Conservation (phyloP, 2,888 invertebrate genomes). For the Gortyna flavago region DNA sequence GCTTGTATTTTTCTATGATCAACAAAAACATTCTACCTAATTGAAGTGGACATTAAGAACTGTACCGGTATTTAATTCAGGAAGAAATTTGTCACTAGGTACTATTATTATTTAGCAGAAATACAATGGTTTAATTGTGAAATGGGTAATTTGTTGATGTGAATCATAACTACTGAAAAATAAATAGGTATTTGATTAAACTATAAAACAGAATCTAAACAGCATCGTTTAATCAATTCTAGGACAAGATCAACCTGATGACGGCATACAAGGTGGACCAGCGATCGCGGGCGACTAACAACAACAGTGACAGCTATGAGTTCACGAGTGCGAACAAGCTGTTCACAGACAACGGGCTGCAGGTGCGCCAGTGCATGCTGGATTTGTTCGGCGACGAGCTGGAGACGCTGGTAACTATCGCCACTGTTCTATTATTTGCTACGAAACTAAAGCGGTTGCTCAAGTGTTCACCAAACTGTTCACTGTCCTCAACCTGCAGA, state of each 20-base stretch:
- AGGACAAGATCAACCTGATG: conserved; percentile 93
- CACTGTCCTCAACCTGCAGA: neutral
- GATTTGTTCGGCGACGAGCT: conserved; percentile 92
- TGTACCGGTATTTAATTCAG: neutral
- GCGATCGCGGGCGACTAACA: conserved; percentile 86
- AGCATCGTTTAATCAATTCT: conserved; percentile 59
- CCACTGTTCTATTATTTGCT: neutral
- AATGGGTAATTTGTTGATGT: neutral
- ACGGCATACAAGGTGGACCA: conserved; percentile 94
- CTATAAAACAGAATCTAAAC: neutral
- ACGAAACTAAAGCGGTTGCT: neutral
- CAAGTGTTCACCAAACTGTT: neutral
- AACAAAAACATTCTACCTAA: neutral
- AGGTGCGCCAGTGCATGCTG: conserved; percentile 92
- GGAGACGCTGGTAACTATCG: conserved; percentile 83
- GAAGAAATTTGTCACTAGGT: conserved; percentile 5
- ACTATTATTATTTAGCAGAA: neutral
- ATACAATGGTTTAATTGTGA: neutral
- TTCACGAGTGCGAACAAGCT: conserved; percentile 94
- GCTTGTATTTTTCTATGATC: neutral
- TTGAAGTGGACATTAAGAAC: neutral
- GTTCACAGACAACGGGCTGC: conserved; percentile 91
- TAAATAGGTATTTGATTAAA: neutral
- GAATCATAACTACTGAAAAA: neutral
- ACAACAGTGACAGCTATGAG: conserved; percentile 91